Percentiles rank a stretch among this genome's conserved stretches.
Evolutionary conservation across 2,797 vertebrate genomes (phyloP).

Genomic region (Macrochelys suwanniensis): DNA sequence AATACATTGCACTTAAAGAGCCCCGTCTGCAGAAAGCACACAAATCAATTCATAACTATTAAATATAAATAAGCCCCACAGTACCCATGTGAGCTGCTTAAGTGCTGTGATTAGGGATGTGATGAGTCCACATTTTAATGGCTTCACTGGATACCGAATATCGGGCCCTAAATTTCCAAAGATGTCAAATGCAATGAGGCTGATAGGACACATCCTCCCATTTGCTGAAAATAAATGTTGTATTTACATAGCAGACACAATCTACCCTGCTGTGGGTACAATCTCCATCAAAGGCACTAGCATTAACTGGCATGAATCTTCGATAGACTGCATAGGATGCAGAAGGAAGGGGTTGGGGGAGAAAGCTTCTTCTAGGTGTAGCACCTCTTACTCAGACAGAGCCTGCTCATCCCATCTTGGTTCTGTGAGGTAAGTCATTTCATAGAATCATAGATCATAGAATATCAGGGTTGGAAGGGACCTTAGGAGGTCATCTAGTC

Average conservation of each 20-base stretch:
- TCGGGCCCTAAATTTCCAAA: conserved; percentile 54
- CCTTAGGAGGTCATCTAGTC: no score
- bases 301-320: conserved; percentile 55
- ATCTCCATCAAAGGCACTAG: conserved; percentile 49
- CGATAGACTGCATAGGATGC: rapidly evolving
- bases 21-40: conserved; percentile 21
- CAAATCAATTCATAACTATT: conserved; percentile 62
- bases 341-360: conserved; percentile 62
- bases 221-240: conserved; percentile 63
- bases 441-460: no score
- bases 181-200: conserved; percentile 8
- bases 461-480: no score
- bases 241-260: not conserved
- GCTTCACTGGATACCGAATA: not conserved
- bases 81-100: conserved; percentile 23
- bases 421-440: not conserved
- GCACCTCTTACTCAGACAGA: not conserved
- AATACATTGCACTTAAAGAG: not conserved
- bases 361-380: not conserved
- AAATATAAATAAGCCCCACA: conserved; percentile 49
- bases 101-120: conserved; percentile 56
- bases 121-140: conserved; percentile 61
- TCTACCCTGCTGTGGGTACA: conserved; percentile 8
- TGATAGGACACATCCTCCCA: conserved; percentile 39
- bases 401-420: conserved; percentile 51